Evolutionary conservation across 2,113 vertebrate species (phyloP), one percentile per base, ranked within the genome.

Genomic region (Hemicordylus capensis): DNA sequence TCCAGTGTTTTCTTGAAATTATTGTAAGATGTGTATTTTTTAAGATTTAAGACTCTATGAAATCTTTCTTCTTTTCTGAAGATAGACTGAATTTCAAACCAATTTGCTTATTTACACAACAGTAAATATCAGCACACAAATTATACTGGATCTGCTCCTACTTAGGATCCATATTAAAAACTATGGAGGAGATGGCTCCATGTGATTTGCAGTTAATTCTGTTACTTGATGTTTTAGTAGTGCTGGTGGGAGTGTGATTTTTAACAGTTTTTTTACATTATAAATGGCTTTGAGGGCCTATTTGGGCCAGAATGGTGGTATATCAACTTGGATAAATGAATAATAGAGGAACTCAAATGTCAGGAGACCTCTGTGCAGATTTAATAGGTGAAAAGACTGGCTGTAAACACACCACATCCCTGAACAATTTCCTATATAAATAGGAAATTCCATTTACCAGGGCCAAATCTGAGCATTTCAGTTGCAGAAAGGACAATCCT

Each of bases 1-100:
- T 63, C 66, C 20, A 37, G n/a, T 37, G 19, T 12, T 10, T 67
- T 12, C 1, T 1, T 69, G 48, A 81, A 81, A 9, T 48, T 3
- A 46, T 66, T 80, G n/a, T n/a, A 0, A 0, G 26, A 39, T 81
- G 56, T 0, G 0, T 0, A 17, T n/a, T 24, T 78, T 64, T 7
- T 73, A 59, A 4, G 31, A 75, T 46, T 48, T 74, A n/a, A n/a
- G 46, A 48, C 54, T 81, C 37, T 5, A 4, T 59, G 31, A 88
- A 87, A 22, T 34, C 56, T 39, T n/a, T n/a, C n/a, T n/a, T n/a
- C n/a, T n/a, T n/a, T n/a, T n/a, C n/a, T n/a, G n/a, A 10, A 3
- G 48, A 73, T 46, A 31, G 42, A 28, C 10, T 31, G 26, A 73
- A 63, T 88, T 89, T 86, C 79, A 63, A 87, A 83, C 17, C 24